phyloP scores from a whole-genome alignment of 2,797 vertebrate genomes.

The Steatocranus sp. region DNA sequence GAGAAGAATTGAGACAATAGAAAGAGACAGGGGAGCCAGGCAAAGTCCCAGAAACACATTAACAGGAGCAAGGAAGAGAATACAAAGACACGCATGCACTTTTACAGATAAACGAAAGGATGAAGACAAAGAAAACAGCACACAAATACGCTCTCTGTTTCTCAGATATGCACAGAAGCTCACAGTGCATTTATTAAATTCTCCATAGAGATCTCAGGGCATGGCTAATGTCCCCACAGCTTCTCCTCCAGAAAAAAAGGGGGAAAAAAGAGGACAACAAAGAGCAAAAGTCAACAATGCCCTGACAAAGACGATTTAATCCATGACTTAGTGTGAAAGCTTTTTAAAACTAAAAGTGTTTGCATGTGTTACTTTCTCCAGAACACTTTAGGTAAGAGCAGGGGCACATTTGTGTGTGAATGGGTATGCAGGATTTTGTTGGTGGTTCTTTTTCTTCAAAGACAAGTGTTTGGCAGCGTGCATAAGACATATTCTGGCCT shows the following conservation, averaged over 20 bases:
- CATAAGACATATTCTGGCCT: not conserved
- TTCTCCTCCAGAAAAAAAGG: slow-evolving; percentile 12
- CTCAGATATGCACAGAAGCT: not conserved
- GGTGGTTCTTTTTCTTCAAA: not conserved
- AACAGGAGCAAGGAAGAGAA: slow-evolving; percentile 26
- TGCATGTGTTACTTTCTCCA: not conserved
- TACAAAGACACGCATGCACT: not conserved
- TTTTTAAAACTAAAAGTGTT: not conserved
- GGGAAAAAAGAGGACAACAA: slow-evolving; percentile 21
- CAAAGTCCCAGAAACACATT: slow-evolving; percentile 24
- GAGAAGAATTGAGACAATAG: slow-evolving; percentile 44
- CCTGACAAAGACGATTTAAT: slow-evolving; percentile 45
- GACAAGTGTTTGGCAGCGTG: not conserved
- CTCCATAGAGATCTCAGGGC: slow-evolving; percentile 15
- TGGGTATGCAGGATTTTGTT: not conserved
- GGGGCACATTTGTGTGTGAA: not conserved
- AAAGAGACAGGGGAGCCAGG: slow-evolving; percentile 18
- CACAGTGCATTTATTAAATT: slow-evolving; percentile 23
- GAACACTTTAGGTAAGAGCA: not conserved
- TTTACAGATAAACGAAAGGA: slow-evolving; percentile 27
- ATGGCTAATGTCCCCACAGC: slow-evolving; percentile 42
- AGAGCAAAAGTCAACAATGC: not conserved
- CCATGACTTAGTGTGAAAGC: slow-evolving; percentile 4
- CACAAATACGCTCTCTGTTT: not conserved
- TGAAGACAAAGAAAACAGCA: slow-evolving; percentile 5